Conservation (phyloP, 2,113 vertebrate species). For the Protomyctophum bolini region DNA sequence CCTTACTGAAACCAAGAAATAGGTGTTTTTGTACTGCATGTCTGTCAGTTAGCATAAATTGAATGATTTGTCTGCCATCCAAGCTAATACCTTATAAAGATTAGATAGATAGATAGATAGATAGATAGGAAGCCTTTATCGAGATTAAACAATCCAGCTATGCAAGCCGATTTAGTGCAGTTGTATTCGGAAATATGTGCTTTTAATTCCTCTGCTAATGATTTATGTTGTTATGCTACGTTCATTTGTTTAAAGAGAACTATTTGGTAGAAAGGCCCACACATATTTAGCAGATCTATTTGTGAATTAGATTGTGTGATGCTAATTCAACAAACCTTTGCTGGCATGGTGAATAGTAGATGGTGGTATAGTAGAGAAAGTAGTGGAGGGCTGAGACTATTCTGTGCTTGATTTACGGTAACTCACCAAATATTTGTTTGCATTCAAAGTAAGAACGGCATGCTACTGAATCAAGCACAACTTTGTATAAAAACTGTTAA, state of each 20-base stretch:
- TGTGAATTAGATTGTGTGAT: conserved; percentile 13
- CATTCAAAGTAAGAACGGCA: too few relatives aligned
- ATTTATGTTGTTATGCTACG: not conserved
- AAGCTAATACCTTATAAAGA: too few relatives aligned
- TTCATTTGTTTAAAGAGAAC: not conserved
- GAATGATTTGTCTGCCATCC: not conserved
- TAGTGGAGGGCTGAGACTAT: too few relatives aligned
- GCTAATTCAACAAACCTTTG: conserved; percentile 11
- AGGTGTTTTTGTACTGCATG: not conserved
- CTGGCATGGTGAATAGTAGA: too few relatives aligned
- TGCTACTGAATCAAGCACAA: too few relatives aligned
- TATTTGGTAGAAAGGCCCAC: not conserved
- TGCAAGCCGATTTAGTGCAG: conserved; percentile 32
- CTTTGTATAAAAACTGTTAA: too few relatives aligned
- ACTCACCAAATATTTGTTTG: too few relatives aligned
- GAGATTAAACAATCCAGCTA: conserved; percentile 33
- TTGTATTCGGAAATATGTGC: conserved; percentile 37
- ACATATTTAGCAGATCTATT: not conserved
- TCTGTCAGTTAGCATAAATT: not conserved
- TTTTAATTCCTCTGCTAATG: conserved; percentile 12
- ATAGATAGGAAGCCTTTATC: conserved; percentile 22
- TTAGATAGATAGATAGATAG: too few relatives aligned
- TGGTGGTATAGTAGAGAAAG: too few relatives aligned
- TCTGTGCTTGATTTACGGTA: too few relatives aligned
- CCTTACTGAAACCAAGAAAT: too few relatives aligned